These are phyloP conservation scores for Dolichopus griseipennis DNA, from an alignment of 2,888 invertebrate genomes.

Conservation along the genomic window DNA sequence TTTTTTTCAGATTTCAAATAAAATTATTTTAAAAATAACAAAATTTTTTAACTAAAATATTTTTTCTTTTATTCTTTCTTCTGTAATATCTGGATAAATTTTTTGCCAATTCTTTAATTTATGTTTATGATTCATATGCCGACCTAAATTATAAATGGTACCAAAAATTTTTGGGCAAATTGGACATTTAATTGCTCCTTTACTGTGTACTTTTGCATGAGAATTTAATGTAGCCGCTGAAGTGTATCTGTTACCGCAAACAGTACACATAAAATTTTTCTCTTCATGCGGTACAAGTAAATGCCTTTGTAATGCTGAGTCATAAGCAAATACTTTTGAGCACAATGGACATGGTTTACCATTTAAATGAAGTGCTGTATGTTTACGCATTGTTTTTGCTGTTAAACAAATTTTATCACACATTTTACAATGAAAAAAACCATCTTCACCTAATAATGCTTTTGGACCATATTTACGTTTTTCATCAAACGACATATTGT, in stretches of 20 bases:
- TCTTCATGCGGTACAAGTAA: background rate
- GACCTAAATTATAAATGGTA: background rate
- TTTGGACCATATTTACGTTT: background rate
- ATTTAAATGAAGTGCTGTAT: background rate
- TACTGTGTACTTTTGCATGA: background rate
- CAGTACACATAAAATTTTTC: background rate
- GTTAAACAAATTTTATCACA: background rate
- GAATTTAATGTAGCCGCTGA: background rate
- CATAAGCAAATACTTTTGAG: background rate
- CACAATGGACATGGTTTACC: background rate
- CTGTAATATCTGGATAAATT: no score
- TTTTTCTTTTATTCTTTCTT: no score
- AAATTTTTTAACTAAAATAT: no score
- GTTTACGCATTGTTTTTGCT: background rate
- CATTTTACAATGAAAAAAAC: constrained; percentile 1
- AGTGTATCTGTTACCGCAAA: background rate
- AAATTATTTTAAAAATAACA: no score
- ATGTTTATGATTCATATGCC: background rate
- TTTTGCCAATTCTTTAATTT: background rate
- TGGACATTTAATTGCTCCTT: background rate
- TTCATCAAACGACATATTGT: background rate
- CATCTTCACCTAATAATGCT: background rate
- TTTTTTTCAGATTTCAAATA: no score
- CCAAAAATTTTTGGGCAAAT: background rate
- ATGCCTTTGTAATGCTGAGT: background rate